Percentiles rank a stretch among this genome's conserved stretches.
phyloP scores from a whole-genome alignment of 2,888 invertebrate species.

The Drosophila macrospina region DNA sequence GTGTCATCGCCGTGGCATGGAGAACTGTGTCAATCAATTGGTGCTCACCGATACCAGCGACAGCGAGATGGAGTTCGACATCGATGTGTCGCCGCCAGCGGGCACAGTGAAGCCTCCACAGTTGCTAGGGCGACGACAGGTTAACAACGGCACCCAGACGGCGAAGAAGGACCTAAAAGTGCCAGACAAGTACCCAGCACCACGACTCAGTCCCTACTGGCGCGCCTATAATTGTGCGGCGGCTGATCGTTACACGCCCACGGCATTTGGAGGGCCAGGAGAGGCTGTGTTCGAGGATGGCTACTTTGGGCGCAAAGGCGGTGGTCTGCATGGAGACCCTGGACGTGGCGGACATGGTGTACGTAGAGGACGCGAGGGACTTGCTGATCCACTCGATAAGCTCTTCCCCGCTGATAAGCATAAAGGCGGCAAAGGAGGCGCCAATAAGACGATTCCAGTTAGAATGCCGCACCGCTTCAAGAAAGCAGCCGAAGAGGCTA shows the following conservation, averaged over 20 bases:
- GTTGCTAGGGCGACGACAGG: conserved; percentile 85
- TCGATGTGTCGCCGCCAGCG: conserved; percentile 90
- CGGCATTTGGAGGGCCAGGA: conserved; percentile 61
- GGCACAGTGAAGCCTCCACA: conserved; percentile 87
- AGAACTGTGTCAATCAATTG: conserved; percentile 68
- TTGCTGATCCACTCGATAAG: neutral
- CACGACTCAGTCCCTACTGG: conserved; percentile 64
- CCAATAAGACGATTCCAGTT: conserved; percentile 29
- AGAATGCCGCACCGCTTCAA: conserved; percentile 36
- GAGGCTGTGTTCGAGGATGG: conserved; percentile 66
- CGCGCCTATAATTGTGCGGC: conserved; percentile 77
- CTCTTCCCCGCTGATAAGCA: conserved; percentile 27
- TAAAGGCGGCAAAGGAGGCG: neutral
- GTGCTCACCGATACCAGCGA: conserved; percentile 83
- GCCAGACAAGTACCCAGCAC: conserved; percentile 61
- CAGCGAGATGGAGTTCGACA: conserved; percentile 88
- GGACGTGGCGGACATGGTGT: neutral
- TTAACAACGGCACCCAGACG: conserved; percentile 88
- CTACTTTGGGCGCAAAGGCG: conserved; percentile 57
- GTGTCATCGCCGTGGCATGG: conserved; percentile 67
- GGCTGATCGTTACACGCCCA: conserved; percentile 65
- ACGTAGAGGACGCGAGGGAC: conserved; percentile 17
- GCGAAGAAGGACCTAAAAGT: conserved; percentile 86
- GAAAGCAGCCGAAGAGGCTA: conserved; percentile 11
- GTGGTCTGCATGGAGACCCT: conserved; percentile 54